phyloP scores from a whole-genome alignment of 2,888 invertebrate species.

The Sipha maydis region DNA sequence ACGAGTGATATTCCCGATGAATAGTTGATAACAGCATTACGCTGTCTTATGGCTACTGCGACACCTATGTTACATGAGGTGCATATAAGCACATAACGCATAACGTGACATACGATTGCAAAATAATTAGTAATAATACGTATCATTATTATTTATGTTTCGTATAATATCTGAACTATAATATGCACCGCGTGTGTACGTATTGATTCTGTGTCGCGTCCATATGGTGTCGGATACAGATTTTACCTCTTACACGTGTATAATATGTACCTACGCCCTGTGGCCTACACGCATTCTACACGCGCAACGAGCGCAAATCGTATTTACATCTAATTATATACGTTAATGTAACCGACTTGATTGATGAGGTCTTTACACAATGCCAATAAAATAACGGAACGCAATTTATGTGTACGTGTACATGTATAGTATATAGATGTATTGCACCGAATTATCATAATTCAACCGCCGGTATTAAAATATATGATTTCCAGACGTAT shows the following conservation, averaged over 20 bases:
- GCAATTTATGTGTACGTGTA: not conserved
- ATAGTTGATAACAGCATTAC: too few species aligned
- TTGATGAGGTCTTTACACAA: slow-evolving; percentile 27
- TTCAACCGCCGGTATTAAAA: slow-evolving; percentile 2
- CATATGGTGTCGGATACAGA: not conserved
- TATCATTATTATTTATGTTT: not conserved
- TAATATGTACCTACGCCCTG: not conserved
- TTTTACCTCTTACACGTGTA: not conserved
- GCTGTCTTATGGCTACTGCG: too few species aligned
- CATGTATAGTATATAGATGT: not conserved
- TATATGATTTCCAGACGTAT: not conserved
- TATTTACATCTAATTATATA: slow-evolving; percentile 35
- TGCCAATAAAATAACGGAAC: slow-evolving; percentile 32
- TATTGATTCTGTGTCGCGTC: not conserved
- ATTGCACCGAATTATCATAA: not conserved
- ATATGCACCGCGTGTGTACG: not conserved
- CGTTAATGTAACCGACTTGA: slow-evolving; percentile 20
- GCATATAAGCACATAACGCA: not conserved
- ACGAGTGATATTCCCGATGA: too few species aligned
- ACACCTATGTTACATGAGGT: not conserved
- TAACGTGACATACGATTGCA: not conserved
- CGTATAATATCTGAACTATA: not conserved
- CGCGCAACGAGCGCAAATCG: not conserved
- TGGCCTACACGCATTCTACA: slow-evolving; percentile 1
- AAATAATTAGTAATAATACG: not conserved